Evolutionary conservation across 2,888 invertebrate genomes (phyloP), one percentile per base, ranked within the genome.

Genomic region (Amphipoea lucens): DNA sequence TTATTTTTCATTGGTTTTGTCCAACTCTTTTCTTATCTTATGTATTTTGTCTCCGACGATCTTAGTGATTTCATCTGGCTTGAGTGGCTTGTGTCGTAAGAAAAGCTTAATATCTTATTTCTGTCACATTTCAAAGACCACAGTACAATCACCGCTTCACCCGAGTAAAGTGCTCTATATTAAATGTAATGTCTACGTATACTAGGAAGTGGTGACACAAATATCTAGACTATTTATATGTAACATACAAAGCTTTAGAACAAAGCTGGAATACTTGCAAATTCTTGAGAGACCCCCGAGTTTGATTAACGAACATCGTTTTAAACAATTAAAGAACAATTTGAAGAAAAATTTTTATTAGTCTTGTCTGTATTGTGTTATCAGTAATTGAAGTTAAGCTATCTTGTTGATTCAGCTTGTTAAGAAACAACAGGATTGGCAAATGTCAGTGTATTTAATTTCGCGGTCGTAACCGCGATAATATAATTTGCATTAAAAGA

Each of bases 241-340:
- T 73, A 65, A 80, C 78, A 77, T 57, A 79, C 74, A 79, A 70
- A 76, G 74, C 29, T 76, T 48, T 29, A 68, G 71, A 66, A 81
- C 72, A 70, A 82, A 78, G 45, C 74, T 48, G 40, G 70, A 81
- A 81, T 85, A 74, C 77, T 83, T 75, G 83, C 83, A 87, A 90
- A 90, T 90, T 81, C 85, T 72, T 78, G 65, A 73, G 82, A 88
- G 84, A 77, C 69, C 76, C 75, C 75, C 69, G 48, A 48, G 45
- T 79, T 77, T 85, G 86, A 90, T 90, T 87, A 89, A 84, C 76
- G 78, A 71, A 83, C 82, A 81, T 84, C 82, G 86, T 89, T 90
- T 89, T 82, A 81, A 88, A 87, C 89, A 91, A 92, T 92, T 91
- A 90, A 89, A 89, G 70, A 78, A 60, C 81, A 78, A 77, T 88